phyloP scores from a whole-genome alignment of 2,113 vertebrate genomes.

The Pedetes capensis region DNA sequence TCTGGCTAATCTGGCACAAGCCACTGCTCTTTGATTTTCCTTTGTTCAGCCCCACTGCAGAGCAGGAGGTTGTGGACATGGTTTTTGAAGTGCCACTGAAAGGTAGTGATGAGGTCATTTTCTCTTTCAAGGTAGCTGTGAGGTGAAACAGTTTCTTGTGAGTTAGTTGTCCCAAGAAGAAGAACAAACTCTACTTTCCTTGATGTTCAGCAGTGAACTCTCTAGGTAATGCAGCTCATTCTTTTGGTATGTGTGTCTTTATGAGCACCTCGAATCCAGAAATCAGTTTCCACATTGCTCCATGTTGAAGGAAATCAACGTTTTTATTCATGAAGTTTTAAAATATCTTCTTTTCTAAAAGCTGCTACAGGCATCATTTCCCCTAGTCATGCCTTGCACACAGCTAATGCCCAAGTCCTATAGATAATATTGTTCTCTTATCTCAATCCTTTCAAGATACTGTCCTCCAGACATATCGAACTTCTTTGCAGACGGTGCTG shows the following conservation, averaged over 20 bases:
- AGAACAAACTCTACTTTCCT: neutral
- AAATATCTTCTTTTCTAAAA: neutral
- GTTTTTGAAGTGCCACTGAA: neutral
- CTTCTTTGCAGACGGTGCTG: neutral
- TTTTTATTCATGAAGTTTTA: neutral
- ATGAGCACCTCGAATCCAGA: neutral
- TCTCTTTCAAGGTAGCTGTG: neutral
- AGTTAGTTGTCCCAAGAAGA: neutral
- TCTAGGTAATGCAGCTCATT: neutral
- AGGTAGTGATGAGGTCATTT: neutral
- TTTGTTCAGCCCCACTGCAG: neutral
- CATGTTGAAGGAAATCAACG: constrained; percentile 14
- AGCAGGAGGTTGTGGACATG: neutral
- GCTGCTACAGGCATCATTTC: neutral
- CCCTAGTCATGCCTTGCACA: constrained; percentile 23
- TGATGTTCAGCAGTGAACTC: neutral
- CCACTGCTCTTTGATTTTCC: neutral
- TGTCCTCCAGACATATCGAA: constrained; percentile 36
- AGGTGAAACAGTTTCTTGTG: neutral
- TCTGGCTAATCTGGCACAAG: neutral
- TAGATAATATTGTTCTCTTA: constrained; percentile 23
- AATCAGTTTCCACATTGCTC: neutral
- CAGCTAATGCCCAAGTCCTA: neutral
- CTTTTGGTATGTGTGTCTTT: neutral
- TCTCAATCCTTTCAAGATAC: constrained; percentile 38